Percentiles rank a stretch among this genome's conserved stretches.
phyloP scores from a whole-genome alignment of 2,113 vertebrate species.

The Barbus barbus region DNA sequence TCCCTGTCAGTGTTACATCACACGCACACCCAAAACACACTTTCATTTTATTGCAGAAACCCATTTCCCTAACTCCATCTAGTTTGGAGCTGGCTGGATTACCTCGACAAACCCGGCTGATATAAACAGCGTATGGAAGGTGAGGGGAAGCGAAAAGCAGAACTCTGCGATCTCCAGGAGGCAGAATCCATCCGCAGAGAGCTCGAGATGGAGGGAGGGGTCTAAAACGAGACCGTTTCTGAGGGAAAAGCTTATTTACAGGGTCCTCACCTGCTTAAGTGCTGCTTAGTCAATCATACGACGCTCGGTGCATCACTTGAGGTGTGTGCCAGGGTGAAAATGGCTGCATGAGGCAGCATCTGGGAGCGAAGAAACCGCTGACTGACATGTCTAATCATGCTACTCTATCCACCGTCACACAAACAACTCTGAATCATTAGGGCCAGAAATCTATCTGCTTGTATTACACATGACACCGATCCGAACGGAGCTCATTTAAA shows the following conservation, averaged over 20 bases:
- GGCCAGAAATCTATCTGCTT: constrained; percentile 33
- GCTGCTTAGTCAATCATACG: constrained; percentile 29
- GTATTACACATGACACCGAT: constrained; percentile 30
- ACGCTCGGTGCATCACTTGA: neutral
- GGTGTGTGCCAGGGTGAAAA: constrained; percentile 2
- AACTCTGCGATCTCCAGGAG: constrained; percentile 14
- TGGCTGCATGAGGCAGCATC: neutral
- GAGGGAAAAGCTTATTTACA: constrained; percentile 38
- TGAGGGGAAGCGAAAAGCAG: neutral
- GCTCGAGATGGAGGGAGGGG: neutral
- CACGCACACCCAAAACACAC: neutral
- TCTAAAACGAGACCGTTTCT: constrained; percentile 6
- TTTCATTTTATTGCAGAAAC: neutral
- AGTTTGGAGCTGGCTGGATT: neutral
- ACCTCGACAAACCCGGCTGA: constrained; percentile 3
- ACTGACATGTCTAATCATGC: constrained; percentile 33
- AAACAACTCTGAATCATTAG: constrained; percentile 49
- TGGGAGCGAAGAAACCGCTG: neutral
- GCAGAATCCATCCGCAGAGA: constrained; percentile 1
- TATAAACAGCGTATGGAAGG: neutral
- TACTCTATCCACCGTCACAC: constrained; percentile 24
- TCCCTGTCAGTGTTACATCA: neutral
- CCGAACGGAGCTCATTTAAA: neutral
- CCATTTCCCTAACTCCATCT: neutral
- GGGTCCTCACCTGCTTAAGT: constrained; percentile 32